A percentile compares a stretch with the other conserved stretches of the same genome.
These are phyloP conservation scores for Acanthosoma haemorrhoidale DNA, from an alignment of 2,888 invertebrate genomes.

Conservation along the genomic window DNA sequence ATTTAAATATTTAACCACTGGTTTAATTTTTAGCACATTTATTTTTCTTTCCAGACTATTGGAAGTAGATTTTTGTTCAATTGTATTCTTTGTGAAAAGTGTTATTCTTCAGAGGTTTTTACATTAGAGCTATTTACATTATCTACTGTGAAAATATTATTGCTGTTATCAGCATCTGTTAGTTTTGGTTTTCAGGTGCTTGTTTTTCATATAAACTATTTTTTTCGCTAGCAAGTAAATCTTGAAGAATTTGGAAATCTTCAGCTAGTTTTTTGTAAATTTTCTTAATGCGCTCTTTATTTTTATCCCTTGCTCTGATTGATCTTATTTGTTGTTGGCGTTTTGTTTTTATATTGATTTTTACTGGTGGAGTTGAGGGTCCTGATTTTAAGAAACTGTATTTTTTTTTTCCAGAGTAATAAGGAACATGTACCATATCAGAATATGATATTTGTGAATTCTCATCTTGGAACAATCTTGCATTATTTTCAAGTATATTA, in stretches of 20 bases:
- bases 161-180: neutral
- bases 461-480: neutral
- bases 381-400: neutral
- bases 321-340: neutral
- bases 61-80: neutral
- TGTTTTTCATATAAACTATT: neutral
- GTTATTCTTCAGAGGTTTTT: conserved; percentile 17
- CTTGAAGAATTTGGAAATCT: conserved; percentile 8
- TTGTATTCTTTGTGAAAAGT: neutral
- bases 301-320: neutral
- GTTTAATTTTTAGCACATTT: neutral
- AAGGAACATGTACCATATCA: neutral
- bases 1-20: neutral
- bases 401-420: neutral
- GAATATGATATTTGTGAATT: neutral
- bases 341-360: neutral
- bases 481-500: neutral
- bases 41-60: neutral
- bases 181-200: neutral
- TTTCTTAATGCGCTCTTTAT: neutral
- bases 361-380: neutral
- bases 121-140: conserved; percentile 1
- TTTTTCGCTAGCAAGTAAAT: neutral
- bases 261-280: conserved; percentile 17
- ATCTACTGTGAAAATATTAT: neutral